Evolutionary conservation across 2,113 vertebrate genomes (phyloP).

Genomic region (Erythrolamprus reginae): DNA sequence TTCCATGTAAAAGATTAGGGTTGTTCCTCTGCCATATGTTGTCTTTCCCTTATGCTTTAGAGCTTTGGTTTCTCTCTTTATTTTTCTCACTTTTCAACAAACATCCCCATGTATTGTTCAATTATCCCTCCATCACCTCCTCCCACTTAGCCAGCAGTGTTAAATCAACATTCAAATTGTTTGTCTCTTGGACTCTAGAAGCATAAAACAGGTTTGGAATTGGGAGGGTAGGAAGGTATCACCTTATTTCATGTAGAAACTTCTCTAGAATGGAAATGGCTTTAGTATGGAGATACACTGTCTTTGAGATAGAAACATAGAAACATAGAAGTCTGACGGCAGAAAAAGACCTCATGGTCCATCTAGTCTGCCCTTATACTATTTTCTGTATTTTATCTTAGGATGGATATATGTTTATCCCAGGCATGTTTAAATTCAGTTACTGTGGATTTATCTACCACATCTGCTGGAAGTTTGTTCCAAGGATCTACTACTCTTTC

Average conservation of each 20-base stretch:
- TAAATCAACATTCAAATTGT: not conserved
- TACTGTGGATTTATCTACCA: too few relatives aligned
- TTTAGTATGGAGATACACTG: not conserved
- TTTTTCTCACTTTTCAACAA: conserved; percentile 10
- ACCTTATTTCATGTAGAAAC: not conserved
- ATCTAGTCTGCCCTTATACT: too few relatives aligned
- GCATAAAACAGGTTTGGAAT: not conserved
- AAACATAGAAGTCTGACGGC: too few relatives aligned
- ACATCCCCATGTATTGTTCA: not conserved
- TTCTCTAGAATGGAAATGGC: not conserved
- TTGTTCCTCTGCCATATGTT: conserved; percentile 41
- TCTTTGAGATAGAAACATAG: too few relatives aligned
- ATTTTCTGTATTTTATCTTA: too few relatives aligned
- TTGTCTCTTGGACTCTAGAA: not conserved
- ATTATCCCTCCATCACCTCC: not conserved
- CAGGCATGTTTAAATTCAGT: too few relatives aligned
- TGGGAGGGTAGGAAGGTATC: not conserved
- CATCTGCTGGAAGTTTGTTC: too few relatives aligned
- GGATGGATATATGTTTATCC: too few relatives aligned
- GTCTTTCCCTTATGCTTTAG: conserved; percentile 23
- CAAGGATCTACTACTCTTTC: too few relatives aligned
- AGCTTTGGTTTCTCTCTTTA: conserved; percentile 35
- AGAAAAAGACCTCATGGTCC: too few relatives aligned
- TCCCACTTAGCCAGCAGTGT: not conserved
- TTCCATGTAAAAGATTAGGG: not conserved